Base-by-base conservation (phyloP, 2,797 vertebrate species). In the Paramormyrops hopkinsi region DNA sequence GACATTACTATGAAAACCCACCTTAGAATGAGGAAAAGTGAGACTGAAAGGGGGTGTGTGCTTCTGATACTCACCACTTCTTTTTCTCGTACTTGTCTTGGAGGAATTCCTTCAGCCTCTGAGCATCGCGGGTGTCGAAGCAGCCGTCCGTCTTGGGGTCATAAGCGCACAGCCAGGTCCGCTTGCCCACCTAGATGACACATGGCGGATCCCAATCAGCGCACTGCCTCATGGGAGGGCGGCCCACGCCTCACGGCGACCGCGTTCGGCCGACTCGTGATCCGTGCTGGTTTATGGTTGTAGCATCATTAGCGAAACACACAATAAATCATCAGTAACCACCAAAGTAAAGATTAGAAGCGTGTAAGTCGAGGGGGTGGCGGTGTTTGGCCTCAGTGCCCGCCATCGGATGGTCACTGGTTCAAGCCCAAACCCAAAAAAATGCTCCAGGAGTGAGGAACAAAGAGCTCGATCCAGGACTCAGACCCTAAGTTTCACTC, bases 81-180 rank as follows among this genome's bases (percentile, higher is more conserved):
- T 97, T 97, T 92, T 97, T 97, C 93, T 98, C 97, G 1, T 97
- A 98, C 94, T 98, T 98, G 92, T 98, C 97, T 93, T 98, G 97
- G 53, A 98, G 96, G 93, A 98, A 98, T 92, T 98, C 97, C 93
- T 98, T 98, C 92, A 97, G 96, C 92, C 97, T 97, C 94, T 97
- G 97, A 12, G 96, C 96, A 92, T 98, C 97, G 89, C 97, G 97
- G 91, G 96, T 94, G 92, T 98, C 97, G 1, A 96, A 95, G 92
- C 96, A 95, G 91, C 96, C 93, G 25, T 97, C 96, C 0, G 96
- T 95, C 93, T 97, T 97, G 73, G 96, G 95, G 91, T 98, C 97
- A 88, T 97, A 97, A 14, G 96, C 95, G 90, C 97, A 97, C 65
- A 98, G 94, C 97, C 97, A 98, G 12, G 97, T 97, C 93, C 96